These are phyloP conservation scores for Smithornis capensis DNA, from an alignment of 2,113 vertebrate species.

Conservation along the genomic window DNA sequence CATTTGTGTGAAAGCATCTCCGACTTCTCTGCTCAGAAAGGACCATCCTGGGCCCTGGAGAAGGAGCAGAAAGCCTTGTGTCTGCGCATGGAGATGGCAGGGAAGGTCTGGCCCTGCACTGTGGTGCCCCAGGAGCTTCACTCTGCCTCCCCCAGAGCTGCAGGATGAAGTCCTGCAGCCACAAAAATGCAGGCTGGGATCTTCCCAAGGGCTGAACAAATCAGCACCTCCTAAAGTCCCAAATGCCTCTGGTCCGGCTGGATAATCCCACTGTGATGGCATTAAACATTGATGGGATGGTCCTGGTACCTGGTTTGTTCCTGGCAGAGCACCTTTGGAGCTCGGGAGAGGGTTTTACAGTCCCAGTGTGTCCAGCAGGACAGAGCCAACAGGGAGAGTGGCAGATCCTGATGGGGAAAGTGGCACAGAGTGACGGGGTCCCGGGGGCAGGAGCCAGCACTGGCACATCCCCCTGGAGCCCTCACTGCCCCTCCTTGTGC, in stretches of 20 bases:
- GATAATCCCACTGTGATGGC: background rate
- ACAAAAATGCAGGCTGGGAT: background rate
- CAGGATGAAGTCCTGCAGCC: background rate
- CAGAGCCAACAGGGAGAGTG: background rate
- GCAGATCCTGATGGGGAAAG: background rate
- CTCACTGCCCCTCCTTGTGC: background rate
- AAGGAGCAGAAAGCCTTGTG: background rate
- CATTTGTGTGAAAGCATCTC: accelerated
- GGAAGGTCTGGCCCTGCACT: background rate
- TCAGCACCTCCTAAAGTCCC: background rate
- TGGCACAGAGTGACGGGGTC: background rate
- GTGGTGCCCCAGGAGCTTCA: background rate
- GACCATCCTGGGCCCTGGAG: background rate
- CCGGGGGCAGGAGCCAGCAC: background rate
- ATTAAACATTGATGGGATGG: background rate
- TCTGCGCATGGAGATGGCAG: accelerated
- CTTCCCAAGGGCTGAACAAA: background rate
- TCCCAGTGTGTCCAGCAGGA: background rate
- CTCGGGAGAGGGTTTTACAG: background rate
- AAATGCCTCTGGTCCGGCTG: background rate
- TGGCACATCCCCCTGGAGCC: background rate
- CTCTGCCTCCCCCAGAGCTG: background rate
- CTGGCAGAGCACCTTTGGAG: background rate
- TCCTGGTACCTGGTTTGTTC: background rate
- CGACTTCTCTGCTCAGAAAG: background rate